Evolutionary conservation across 2,797 vertebrate species (phyloP), one percentile per base, ranked within the genome.

Genomic region (Gambelia wislizenii): DNA sequence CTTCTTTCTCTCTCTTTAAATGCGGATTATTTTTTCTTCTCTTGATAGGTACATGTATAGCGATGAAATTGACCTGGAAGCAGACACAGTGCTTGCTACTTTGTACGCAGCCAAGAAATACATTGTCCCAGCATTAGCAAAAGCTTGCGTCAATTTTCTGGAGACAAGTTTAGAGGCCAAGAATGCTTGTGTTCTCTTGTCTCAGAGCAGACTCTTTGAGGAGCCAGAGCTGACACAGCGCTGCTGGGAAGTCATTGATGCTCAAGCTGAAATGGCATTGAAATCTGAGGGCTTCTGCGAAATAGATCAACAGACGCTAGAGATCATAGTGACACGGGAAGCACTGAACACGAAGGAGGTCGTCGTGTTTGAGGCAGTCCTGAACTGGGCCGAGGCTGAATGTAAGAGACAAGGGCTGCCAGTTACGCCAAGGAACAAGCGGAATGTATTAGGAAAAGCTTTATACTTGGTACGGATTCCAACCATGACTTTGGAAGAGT

Each of bases 241-340:
- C 91, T 99, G 99, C 97, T 99, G 99, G 99, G 98, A 99, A 96
- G 99, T 99, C 88, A 99, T 99, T 20, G 99, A 99, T n/a, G 98
- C 99, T 0, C 99, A 99, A 95, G 98, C 99, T 0, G 98, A 99
- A 97, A 98, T 99, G 86, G 98, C 98, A 1, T 97, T 99, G 80
- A 54, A 97, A 91, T 99, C 98, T 0, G 99, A 99, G 88, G 98
- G 98, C 91, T 99, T 99, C 97, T 98, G 98, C 7, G 98, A 99
- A 94, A 98, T 99, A 44, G 99, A 99, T 95, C 96, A 97, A 94
- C 98, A 97, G 91, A 99, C 99, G 0, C 96, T 99, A 95, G 98
- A 99, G 94, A 98, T 98, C 95, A 98, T 99, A 82, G 96, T 99
- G 89, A 97, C 96, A 0, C 94, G 99, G 49, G 99, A 99, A 94